Evolutionary conservation across 2,888 invertebrate genomes (phyloP), one percentile per base, ranked within the genome.

Genomic region (Drosophila tanythrix): DNA sequence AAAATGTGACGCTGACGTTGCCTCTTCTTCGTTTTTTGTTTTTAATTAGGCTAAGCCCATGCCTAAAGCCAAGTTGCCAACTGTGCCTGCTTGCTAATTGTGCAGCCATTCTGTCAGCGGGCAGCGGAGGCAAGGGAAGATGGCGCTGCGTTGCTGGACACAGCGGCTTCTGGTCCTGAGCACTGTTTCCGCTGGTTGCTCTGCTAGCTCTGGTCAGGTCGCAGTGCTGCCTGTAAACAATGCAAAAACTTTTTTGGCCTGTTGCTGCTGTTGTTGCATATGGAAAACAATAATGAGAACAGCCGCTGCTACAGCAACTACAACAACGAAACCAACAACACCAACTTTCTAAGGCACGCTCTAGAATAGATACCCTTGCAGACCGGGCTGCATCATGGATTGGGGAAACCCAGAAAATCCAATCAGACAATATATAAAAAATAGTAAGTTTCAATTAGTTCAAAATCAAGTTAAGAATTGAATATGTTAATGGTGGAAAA

Each of bases 1-100:
- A 84, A 78, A 84, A 74, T 84, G 74, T 89, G 85, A 81, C 78
- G 80, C 73, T 74, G 79, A 73, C 77, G 59, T 79, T 64, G 71
- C 69, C 57, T 68, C 62, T 61, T 51, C 46, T 66, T 73, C 5
- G 21, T 57, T 29, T 57, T 57, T n/a, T 57, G 56, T 57, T 90
- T 89, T 90, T 89, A 90, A 89, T 89, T 89, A 89, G 91, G 75
- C 90, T 90, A 89, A 88, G 88, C 82, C 79, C 74, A 65, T 66
- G 75, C 77, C 78, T 68, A 71, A 80, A 86, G 82, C 82, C 79
- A 78, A 77, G 70, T 80, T 78, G 74, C 79, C 87, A 83, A 83
- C 85, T 84, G 83, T 58, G 89, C 70, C 75, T 62, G 71, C n/a
- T 77, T 76, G 78, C 83, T 83, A 81, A 87, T 83, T 83, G 79